Evolutionary conservation across 1,140 invertebrate genomes (phyloP).

Genomic region (Thaumatotibia leucotreta): DNA sequence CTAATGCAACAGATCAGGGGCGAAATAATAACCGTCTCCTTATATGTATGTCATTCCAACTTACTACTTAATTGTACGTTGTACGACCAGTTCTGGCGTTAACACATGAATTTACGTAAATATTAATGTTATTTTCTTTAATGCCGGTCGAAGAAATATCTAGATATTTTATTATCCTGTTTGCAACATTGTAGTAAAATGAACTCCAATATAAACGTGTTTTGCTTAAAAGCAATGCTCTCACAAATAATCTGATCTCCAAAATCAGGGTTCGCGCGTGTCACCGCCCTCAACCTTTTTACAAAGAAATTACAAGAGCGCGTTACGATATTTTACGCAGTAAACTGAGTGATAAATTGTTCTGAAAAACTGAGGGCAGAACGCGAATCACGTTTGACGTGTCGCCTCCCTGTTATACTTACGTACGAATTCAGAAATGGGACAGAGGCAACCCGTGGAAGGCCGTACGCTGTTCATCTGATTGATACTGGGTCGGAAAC

Average conservation of each 20-base stretch:
- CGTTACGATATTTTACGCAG: conserved; percentile 11
- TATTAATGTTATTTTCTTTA: too few species aligned
- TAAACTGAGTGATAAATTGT: conserved; percentile 10
- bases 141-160: too few species aligned
- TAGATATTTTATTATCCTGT: background rate
- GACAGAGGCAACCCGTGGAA: too few species aligned
- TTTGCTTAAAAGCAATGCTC: background rate
- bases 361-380: conserved; percentile 8
- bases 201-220: background rate
- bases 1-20: conserved; percentile 45
- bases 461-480: too few species aligned
- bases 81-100: background rate
- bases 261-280: background rate
- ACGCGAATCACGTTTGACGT: too few species aligned
- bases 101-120: too few species aligned
- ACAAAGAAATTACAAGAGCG: conserved; percentile 5
- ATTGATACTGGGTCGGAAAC: conserved; percentile 1
- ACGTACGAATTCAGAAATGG: too few species aligned
- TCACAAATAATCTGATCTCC: background rate
- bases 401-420: too few species aligned
- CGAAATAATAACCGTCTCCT: conserved; percentile 5
- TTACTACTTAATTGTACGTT: background rate
- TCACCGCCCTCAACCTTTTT: background rate
- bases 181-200: background rate
- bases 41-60: background rate